Percentiles rank a stretch among this genome's conserved stretches.
phyloP scores from a whole-genome alignment of 2,888 invertebrate species.

The Polydesmus complanatus region DNA sequence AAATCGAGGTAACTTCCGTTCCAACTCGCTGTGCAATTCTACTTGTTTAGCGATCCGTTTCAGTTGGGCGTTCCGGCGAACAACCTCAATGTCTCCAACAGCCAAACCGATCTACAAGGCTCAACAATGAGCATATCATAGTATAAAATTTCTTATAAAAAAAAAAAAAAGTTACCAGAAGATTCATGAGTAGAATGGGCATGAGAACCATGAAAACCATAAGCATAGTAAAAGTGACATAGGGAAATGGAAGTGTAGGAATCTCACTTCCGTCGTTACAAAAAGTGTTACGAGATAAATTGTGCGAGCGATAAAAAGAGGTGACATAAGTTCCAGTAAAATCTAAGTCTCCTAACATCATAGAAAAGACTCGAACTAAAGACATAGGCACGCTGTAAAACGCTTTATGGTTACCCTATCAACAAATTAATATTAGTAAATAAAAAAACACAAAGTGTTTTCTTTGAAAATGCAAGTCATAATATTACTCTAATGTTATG shows the following conservation, averaged over 20 bases:
- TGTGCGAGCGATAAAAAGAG: slow-evolving; percentile 27
- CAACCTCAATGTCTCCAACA: slow-evolving; percentile 84
- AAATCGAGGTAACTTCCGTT: slow-evolving; percentile 63
- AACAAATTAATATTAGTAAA: slow-evolving; percentile 23
- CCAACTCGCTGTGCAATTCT: slow-evolving; percentile 71
- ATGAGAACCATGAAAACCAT: slow-evolving; percentile 75
- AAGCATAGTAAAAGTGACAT: slow-evolving; percentile 37
- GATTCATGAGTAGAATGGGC: slow-evolving; percentile 83
- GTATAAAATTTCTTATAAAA: background rate
- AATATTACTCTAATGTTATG: background rate
- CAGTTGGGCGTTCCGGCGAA: slow-evolving; percentile 71
- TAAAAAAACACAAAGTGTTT: background rate
- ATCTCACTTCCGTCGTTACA: background rate
- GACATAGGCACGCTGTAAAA: slow-evolving; percentile 56
- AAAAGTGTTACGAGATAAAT: background rate
- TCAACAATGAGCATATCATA: background rate
- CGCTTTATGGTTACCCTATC: slow-evolving; percentile 63
- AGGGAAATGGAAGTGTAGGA: slow-evolving; percentile 15
- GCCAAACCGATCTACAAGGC: slow-evolving; percentile 44
- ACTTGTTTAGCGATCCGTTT: slow-evolving; percentile 89
- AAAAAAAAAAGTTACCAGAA: slow-evolving; percentile 40
- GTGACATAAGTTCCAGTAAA: slow-evolving; percentile 76
- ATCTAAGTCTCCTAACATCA: slow-evolving; percentile 86
- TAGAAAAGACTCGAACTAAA: slow-evolving; percentile 65
- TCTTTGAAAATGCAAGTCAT: too few species aligned